These are phyloP conservation scores for Seira musarum DNA, from an alignment of 2,888 invertebrate species.

Conservation along the genomic window DNA sequence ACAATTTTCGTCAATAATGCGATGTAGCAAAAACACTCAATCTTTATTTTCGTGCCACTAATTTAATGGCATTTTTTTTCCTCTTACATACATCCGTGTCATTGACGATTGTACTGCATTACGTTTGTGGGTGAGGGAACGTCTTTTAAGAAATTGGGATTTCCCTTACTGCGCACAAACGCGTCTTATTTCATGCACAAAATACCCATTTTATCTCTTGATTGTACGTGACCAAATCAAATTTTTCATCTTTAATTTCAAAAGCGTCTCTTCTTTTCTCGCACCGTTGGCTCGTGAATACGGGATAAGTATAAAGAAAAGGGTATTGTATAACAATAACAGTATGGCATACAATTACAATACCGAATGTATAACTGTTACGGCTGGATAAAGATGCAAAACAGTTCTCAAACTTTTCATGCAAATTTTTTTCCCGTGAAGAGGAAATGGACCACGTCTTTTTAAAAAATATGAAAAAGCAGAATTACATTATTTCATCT, in stretches of 20 bases:
- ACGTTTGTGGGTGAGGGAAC: not conserved
- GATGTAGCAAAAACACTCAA: not conserved
- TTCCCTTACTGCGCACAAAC: not conserved
- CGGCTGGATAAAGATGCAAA: not conserved
- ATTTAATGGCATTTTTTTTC: not conserved
- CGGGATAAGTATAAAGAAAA: not conserved
- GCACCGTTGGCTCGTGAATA: not conserved
- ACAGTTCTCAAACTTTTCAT: not conserved
- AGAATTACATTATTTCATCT: not conserved
- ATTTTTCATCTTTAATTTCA: not conserved
- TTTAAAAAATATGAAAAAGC: not conserved
- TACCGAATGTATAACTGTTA: not conserved
- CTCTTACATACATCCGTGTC: not conserved
- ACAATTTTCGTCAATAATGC: no score
- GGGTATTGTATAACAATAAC: no score
- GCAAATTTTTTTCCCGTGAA: not conserved
- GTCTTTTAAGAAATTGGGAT: not conserved
- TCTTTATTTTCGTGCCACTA: not conserved
- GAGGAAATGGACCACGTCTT: not conserved
- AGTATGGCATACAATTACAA: not conserved
- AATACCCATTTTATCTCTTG: not conserved
- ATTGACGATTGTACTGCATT: not conserved
- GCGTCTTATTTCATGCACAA: not conserved
- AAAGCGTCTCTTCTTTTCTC: not conserved
- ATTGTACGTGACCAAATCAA: not conserved